A percentile compares a stretch with the other conserved stretches of the same genome.
Evolutionary conservation across 2,113 vertebrate genomes (phyloP).

Genomic region (Potamarius usumacintae): DNA sequence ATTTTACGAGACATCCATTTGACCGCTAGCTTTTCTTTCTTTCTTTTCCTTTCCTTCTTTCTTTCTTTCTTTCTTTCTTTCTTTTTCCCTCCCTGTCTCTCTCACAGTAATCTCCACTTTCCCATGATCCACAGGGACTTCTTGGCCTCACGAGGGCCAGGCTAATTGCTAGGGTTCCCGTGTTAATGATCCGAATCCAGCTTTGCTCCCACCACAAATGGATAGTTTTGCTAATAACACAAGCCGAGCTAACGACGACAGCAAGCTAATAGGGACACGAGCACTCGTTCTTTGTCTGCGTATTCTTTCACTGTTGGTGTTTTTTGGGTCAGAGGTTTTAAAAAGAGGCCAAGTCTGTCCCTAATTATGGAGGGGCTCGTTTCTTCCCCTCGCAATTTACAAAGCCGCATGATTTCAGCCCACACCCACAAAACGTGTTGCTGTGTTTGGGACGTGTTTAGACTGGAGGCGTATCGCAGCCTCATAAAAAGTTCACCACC

Average conservation of each 20-base stretch:
- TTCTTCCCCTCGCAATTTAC: not conserved
- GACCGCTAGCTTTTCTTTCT: not conserved
- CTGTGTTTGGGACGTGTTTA: constrained; percentile 2
- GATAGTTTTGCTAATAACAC: not conserved
- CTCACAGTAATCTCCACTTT: constrained; percentile 22
- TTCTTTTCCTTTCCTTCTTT: not conserved
- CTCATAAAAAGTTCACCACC: not conserved
- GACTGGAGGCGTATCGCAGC: not conserved
- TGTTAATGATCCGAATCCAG: constrained; percentile 4
- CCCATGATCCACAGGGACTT: constrained; percentile 33
- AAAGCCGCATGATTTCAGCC: not conserved
- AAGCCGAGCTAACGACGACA: not conserved
- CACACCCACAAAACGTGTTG: not conserved
- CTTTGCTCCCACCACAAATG: constrained; percentile 2
- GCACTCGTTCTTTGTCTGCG: not conserved
- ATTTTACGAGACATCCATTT: constrained; percentile 3
- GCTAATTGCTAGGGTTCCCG: not conserved
- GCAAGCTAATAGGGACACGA: not conserved
- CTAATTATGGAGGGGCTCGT: constrained; percentile 7
- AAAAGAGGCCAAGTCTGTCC: not conserved
- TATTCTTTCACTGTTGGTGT: not conserved
- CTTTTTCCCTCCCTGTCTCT: not conserved
- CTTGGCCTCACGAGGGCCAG: not conserved
- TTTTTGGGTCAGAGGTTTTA: not conserved
- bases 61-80: not conserved